Evolutionary conservation across 2,113 vertebrate genomes (phyloP).

Genomic region (Ellobius talpinus): DNA sequence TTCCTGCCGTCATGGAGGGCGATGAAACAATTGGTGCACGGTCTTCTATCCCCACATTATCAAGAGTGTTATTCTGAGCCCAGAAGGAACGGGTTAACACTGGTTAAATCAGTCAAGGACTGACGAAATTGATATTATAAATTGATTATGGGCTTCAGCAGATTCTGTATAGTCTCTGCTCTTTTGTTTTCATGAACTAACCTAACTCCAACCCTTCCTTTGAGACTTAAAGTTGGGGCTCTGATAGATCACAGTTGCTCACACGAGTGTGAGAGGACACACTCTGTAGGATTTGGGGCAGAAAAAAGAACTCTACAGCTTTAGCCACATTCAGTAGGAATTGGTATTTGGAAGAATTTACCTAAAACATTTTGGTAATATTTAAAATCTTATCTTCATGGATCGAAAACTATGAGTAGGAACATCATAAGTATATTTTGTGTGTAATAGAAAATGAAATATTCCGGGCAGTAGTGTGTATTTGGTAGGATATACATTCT

Average conservation of each 20-base stretch:
- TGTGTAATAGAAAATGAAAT: neutral
- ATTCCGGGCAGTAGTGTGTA: neutral
- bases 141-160: neutral
- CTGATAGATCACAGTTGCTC: neutral
- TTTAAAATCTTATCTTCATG: conserved; percentile 70
- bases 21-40: neutral
- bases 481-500: neutral
- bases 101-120: conserved; percentile 32
- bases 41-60: neutral
- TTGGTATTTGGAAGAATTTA: neutral
- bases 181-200: conserved; percentile 78
- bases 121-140: conserved; percentile 34
- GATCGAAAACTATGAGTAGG: conserved; percentile 33
- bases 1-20: neutral
- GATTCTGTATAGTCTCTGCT: conserved; percentile 20
- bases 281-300: neutral
- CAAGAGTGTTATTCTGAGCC: neutral
- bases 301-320: neutral
- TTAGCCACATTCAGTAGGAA: conserved; percentile 34
- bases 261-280: conserved; percentile 45
- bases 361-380: conserved; percentile 47
- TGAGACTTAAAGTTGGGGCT: conserved; percentile 74
- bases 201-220: conserved; percentile 81
- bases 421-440: conserved; percentile 15
- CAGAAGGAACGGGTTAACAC: neutral